Conservation (phyloP, 2,113 vertebrate species). For the Garra rufa region DNA sequence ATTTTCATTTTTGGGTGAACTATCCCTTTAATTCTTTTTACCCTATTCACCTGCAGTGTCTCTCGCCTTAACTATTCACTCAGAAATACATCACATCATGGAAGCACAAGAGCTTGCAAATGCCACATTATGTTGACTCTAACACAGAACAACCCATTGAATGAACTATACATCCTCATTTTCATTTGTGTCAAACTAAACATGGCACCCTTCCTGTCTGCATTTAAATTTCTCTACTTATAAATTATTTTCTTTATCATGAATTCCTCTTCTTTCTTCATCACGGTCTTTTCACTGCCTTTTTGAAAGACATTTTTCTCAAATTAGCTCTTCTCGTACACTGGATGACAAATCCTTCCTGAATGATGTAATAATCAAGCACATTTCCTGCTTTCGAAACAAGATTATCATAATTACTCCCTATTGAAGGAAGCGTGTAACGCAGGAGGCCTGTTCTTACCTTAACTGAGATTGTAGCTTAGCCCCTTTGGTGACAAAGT, state of each 20-base stretch:
- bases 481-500: constrained; percentile 82
- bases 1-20: too few species aligned
- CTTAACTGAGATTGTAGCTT: constrained; percentile 84
- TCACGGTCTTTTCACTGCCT: too few species aligned
- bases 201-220: background rate
- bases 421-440: background rate
- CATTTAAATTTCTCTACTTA: background rate
- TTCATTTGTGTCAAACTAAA: background rate
- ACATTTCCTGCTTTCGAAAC: constrained; percentile 34
- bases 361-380: constrained; percentile 22
- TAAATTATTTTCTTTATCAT: background rate
- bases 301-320: background rate
- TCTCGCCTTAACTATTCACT: too few species aligned
- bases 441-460: constrained; percentile 63
- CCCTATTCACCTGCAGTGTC: too few species aligned
- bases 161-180: constrained; percentile 1
- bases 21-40: too few species aligned
- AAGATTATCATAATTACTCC: constrained; percentile 30
- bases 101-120: background rate
- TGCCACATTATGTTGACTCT: background rate
- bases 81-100: too few species aligned
- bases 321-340: background rate
- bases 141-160: background rate
- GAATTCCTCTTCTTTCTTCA: background rate
- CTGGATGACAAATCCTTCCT: constrained; percentile 17